Percentiles rank a stretch among this genome's conserved stretches.
phyloP scores from a whole-genome alignment of 2,888 invertebrate species.

The Folsomia manolachei region DNA sequence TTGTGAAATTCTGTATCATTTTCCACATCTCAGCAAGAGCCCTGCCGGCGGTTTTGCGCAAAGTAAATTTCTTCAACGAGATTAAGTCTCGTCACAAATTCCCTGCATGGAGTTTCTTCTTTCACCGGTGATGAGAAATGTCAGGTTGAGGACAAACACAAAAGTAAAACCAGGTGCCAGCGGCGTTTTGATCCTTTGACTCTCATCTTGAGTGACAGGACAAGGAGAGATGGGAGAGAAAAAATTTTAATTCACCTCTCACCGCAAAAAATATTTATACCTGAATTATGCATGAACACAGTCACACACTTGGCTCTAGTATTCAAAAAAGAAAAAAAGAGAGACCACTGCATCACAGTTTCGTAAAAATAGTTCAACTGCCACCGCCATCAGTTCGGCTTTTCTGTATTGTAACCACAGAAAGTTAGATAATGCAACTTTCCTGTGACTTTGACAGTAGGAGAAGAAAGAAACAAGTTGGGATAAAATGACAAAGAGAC shows the following conservation, averaged over 20 bases:
- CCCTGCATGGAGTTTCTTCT: background rate
- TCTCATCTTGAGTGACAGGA: background rate
- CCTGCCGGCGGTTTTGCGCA: background rate
- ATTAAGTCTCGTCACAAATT: background rate
- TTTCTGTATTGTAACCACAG: too few relatives aligned
- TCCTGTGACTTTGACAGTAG: background rate
- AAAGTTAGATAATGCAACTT: too few relatives aligned
- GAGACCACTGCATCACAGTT: background rate
- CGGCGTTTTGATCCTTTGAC: slow-evolving; percentile 3
- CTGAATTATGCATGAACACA: slow-evolving; percentile 8
- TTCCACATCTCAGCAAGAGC: too few relatives aligned
- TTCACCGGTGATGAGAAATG: background rate
- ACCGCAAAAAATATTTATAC: slow-evolving; percentile 7
- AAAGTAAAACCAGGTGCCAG: background rate
- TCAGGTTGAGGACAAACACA: background rate
- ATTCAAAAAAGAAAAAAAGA: too few relatives aligned
- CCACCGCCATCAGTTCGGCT: background rate
- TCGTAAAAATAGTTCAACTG: too few relatives aligned
- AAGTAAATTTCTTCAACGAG: background rate
- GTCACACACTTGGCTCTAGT: background rate
- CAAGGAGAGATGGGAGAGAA: background rate
- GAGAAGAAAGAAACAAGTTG: background rate
- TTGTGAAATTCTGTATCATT: too few relatives aligned
- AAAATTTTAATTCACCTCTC: slow-evolving; percentile 1
- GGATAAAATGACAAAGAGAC: slow-evolving; percentile 1